Evolutionary conservation across 2,888 invertebrate genomes (phyloP).

Genomic region (Coleophora flavipennella): DNA sequence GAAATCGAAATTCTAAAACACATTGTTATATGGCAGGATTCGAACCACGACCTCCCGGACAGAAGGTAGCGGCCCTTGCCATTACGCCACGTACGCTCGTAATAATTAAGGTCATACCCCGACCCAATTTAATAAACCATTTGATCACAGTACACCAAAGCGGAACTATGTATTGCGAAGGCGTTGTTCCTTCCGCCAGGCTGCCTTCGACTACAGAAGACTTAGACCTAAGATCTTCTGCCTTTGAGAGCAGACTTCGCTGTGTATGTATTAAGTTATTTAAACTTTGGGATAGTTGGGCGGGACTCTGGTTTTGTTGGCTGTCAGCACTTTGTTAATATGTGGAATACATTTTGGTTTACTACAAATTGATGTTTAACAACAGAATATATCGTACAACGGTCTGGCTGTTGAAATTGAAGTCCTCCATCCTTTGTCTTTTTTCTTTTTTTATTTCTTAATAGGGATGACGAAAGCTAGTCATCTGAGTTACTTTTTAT

Average conservation of each 20-base stretch:
- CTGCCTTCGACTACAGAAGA: slow-evolving; percentile 4
- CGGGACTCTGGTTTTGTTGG: slow-evolving; percentile 2
- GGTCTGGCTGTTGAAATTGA: not conserved
- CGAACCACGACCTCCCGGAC: too few relatives aligned
- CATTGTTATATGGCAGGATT: too few relatives aligned
- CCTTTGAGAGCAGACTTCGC: slow-evolving; percentile 20
- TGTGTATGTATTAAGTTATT: slow-evolving; percentile 19
- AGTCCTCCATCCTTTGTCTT: too few relatives aligned
- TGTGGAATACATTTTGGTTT: not conserved
- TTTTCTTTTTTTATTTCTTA: too few relatives aligned
- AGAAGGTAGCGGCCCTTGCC: too few relatives aligned
- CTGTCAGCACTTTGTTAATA: not conserved
- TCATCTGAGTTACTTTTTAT: too few relatives aligned
- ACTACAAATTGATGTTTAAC: not conserved
- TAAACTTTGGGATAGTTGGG: slow-evolving; percentile 6
- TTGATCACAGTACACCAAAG: slow-evolving; percentile 3
- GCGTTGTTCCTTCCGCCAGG: slow-evolving; percentile 5
- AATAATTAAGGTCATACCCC: too few relatives aligned
- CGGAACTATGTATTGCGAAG: slow-evolving; percentile 13
- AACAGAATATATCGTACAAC: too few relatives aligned
- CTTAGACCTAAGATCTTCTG: slow-evolving; percentile 10
- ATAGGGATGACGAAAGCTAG: too few relatives aligned
- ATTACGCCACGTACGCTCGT: too few relatives aligned
- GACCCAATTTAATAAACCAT: too few relatives aligned
- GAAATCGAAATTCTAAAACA: too few relatives aligned